These are phyloP conservation scores for Hirtodrosophila cameraria DNA, from an alignment of 2,888 invertebrate genomes.

Conservation along the genomic window DNA sequence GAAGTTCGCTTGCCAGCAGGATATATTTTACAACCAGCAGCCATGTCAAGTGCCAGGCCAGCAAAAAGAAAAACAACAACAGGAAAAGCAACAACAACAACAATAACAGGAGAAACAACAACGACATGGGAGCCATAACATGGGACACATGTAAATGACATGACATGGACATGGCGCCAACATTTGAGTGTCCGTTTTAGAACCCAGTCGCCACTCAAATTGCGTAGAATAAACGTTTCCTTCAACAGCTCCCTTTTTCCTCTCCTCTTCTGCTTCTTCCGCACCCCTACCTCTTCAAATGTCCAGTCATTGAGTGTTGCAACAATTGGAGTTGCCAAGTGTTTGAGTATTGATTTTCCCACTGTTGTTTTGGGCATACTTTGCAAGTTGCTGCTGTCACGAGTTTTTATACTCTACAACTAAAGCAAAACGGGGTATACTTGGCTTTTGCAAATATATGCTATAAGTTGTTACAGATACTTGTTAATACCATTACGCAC, in stretches of 20 bases:
- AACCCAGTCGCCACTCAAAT: conserved; percentile 31
- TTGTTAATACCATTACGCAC: no score
- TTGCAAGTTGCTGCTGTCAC: not conserved
- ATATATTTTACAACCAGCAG: conserved; percentile 41
- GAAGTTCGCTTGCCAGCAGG: conserved; percentile 23
- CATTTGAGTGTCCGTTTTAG: conserved; percentile 32
- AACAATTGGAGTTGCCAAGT: conserved; percentile 26
- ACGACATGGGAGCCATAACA: conserved; percentile 20
- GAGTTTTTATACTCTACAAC: not conserved
- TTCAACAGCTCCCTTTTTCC: not conserved
- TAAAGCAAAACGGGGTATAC: no score
- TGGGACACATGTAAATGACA: conserved; percentile 35
- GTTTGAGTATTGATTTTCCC: conserved; percentile 41
- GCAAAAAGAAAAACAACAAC: conserved; percentile 4
- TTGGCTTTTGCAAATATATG: no score
- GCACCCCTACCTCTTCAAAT: no score
- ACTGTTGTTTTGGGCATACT: conserved; percentile 7
- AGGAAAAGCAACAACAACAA: conserved; percentile 1
- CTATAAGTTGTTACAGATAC: no score
- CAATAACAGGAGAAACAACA: not conserved
- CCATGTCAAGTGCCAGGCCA: conserved; percentile 51
- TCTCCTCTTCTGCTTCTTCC: not conserved
- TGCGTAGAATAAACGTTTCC: conserved; percentile 17
- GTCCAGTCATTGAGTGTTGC: not conserved
- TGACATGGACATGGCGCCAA: conserved; percentile 48